Conservation (phyloP, 1,140 invertebrate species). For the Calliopsis andreniformis region DNA sequence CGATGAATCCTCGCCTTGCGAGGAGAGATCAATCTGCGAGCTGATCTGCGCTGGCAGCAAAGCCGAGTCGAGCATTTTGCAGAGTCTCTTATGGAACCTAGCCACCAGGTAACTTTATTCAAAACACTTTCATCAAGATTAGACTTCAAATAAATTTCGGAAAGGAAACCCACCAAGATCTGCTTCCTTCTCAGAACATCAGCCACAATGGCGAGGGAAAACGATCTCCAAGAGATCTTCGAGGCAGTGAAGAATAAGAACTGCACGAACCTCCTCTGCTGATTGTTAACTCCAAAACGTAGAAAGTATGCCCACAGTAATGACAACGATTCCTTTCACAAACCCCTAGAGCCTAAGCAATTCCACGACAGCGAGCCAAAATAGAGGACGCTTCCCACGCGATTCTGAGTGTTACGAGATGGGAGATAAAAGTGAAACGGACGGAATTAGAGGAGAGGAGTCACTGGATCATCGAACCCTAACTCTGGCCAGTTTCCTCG, state of each 20-base stretch:
- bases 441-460: too few relatives aligned
- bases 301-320: neutral
- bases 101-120: slow-evolving; percentile 68
- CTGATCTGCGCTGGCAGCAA: slow-evolving; percentile 67
- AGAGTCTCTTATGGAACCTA: slow-evolving; percentile 71
- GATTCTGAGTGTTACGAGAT: too few relatives aligned
- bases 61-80: slow-evolving; percentile 66
- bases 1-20: slow-evolving; percentile 59
- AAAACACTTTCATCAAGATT: neutral
- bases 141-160: neutral
- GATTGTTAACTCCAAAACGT: slow-evolving; percentile 14
- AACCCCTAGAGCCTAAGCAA: neutral
- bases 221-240: slow-evolving; percentile 73
- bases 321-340: neutral
- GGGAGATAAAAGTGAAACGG: too few relatives aligned
- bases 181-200: slow-evolving; percentile 63
- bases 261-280: slow-evolving; percentile 66
- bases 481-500: too few relatives aligned
- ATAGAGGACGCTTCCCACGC: too few relatives aligned
- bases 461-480: too few relatives aligned
- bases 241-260: slow-evolving; percentile 72
- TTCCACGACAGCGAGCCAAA: neutral
- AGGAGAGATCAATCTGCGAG: slow-evolving; percentile 74
- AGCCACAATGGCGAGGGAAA: slow-evolving; percentile 62
- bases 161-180: neutral